Conservation (phyloP, 2,888 invertebrate genomes). For the Gymnocheta viridis region DNA sequence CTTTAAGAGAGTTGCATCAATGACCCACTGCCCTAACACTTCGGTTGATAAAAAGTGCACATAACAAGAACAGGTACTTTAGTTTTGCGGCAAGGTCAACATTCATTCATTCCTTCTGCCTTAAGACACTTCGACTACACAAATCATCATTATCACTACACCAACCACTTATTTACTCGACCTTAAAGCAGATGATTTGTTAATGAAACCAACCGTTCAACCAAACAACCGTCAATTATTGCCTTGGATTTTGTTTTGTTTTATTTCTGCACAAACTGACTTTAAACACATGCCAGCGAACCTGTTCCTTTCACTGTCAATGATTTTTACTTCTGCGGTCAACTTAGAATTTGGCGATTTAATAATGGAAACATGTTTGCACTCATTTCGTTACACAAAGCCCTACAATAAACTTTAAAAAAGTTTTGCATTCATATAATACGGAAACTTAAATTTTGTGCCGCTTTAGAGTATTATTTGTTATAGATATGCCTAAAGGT, state of each 20-base stretch:
- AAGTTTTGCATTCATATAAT: too few species aligned
- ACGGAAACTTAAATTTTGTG: too few species aligned
- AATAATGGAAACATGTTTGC: too few species aligned
- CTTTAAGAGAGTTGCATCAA: constrained; percentile 26
- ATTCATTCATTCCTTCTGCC: constrained; percentile 36
- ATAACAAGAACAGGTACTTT: constrained; percentile 59
- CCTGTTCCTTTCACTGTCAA: constrained; percentile 68
- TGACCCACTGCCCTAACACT: constrained; percentile 50
- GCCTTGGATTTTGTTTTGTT: constrained; percentile 34
- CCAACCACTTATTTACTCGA: constrained; percentile 21
- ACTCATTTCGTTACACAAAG: too few species aligned
- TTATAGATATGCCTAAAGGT: constrained; percentile 51
- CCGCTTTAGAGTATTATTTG: too few species aligned
- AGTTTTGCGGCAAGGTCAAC: constrained; percentile 57
- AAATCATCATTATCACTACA: constrained; percentile 57
- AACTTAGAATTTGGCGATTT: constrained; percentile 35
- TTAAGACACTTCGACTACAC: constrained; percentile 18
- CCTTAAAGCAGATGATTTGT: constrained; percentile 46
- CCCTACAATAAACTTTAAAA: too few species aligned
- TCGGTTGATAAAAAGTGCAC: constrained; percentile 1
- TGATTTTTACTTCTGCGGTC: neutral
- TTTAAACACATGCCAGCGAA: constrained; percentile 28
- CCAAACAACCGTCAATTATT: neutral
- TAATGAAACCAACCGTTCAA: constrained; percentile 19
- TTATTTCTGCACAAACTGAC: neutral